Percentiles rank a stretch among this genome's conserved stretches.
phyloP scores from a whole-genome alignment of 2,797 vertebrate genomes.

The Sebastes reedi region DNA sequence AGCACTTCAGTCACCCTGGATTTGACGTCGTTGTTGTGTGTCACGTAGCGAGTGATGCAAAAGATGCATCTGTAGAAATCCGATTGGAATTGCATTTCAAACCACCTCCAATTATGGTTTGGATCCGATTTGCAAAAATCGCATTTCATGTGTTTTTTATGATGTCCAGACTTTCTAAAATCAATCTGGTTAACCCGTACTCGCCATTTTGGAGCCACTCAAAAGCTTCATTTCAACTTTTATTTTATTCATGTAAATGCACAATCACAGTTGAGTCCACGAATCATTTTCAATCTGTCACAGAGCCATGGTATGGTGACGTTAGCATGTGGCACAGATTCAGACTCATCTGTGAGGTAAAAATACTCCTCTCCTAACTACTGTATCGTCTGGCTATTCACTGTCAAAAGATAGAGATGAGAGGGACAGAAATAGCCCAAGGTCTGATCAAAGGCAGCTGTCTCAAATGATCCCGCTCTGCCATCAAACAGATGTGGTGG shows the following conservation, averaged over 20 bases:
- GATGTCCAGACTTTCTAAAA: too few species aligned
- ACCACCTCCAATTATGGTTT: too few species aligned
- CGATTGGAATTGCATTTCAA: too few species aligned
- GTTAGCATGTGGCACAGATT: constrained; percentile 8
- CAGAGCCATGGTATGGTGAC: not conserved
- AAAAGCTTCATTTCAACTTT: not conserved
- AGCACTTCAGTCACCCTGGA: too few species aligned
- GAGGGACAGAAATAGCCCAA: constrained; percentile 39
- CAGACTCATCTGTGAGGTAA: constrained; percentile 3
- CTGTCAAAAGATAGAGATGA: constrained; percentile 21
- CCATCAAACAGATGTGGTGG: constrained; percentile 17
- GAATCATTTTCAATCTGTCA: not conserved
- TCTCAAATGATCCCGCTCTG: constrained; percentile 4
- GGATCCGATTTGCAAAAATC: too few species aligned
- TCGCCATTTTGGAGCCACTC: not conserved
- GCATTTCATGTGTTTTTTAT: too few species aligned
- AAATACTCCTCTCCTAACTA: constrained; percentile 21
- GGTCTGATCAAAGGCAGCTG: constrained; percentile 54
- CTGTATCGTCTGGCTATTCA: constrained; percentile 26
- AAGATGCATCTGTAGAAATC: too few species aligned
- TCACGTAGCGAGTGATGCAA: too few species aligned
- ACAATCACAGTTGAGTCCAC: not conserved
- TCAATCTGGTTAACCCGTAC: not conserved
- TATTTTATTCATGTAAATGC: not conserved
- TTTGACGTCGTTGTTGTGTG: too few species aligned